These are phyloP conservation scores for Nemopilema nomurai DNA, from an alignment of 30 jellyfish, hydroid and myxozoan genomes.

Conservation along the genomic window DNA sequence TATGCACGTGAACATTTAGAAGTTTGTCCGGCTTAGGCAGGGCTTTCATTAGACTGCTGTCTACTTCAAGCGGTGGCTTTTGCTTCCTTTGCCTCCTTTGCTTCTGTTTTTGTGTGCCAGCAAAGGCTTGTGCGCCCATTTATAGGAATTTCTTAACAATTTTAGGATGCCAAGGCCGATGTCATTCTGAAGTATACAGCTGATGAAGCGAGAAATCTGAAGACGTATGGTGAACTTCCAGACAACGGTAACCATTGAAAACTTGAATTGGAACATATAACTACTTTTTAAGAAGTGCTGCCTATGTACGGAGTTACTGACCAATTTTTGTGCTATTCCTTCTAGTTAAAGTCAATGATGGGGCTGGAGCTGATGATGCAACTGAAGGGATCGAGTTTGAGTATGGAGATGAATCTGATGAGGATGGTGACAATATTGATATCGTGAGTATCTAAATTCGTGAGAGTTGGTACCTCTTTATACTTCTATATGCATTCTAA, in stretches of 20 bases:
- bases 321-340: neutral
- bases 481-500: too few species aligned
- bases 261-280: too few species aligned
- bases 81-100: too few species aligned
- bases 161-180: conserved; percentile 95
- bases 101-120: too few species aligned
- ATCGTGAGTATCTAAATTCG: too few species aligned
- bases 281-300: too few species aligned
- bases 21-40: too few species aligned
- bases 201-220: conserved; percentile 95
- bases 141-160: neutral
- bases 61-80: too few species aligned
- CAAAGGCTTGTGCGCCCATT: too few species aligned
- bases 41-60: too few species aligned
- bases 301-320: neutral
- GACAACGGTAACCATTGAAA: conserved; percentile 66
- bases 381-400: conserved; percentile 72
- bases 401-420: conserved; percentile 76
- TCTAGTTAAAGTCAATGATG: conserved; percentile 75
- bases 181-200: conserved; percentile 94
- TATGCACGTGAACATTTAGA: too few species aligned
- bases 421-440: conserved; percentile 70
- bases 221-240: conserved; percentile 93
- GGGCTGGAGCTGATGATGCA: conserved; percentile 75
- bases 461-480: too few species aligned